Percentiles rank a stretch among this genome's conserved stretches.
These are phyloP conservation scores for Sipha maydis DNA, from an alignment of 2,888 invertebrate species.

Conservation along the genomic window DNA sequence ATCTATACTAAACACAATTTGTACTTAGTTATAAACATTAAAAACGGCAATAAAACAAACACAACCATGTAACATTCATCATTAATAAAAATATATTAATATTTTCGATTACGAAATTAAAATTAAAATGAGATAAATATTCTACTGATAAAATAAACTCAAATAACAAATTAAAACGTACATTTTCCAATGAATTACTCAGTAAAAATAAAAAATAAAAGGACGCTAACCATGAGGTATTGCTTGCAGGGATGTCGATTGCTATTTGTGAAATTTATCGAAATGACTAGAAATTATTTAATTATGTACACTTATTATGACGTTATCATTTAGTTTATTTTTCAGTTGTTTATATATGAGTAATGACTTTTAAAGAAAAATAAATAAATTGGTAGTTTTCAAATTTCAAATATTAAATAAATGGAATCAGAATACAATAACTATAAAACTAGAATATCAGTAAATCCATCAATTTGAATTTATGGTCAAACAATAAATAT, in stretches of 20 bases:
- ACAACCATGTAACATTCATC: no score
- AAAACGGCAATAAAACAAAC: no score
- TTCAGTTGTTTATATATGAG: neutral
- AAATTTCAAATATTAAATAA: neutral
- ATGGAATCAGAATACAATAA: neutral
- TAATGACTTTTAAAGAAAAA: neutral
- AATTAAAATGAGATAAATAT: no score
- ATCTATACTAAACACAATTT: no score
- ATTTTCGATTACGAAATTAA: no score
- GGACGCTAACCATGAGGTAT: neutral
- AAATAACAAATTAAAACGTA: no score
- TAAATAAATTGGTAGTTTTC: neutral
- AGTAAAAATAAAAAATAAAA: neutral
- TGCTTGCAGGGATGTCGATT: constrained; percentile 18
- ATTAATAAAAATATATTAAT: no score
- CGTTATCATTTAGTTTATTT: neutral
- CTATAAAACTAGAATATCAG: neutral
- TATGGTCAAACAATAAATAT: no score
- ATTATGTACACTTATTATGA: neutral
- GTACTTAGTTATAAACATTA: no score
- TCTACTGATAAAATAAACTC: no score
- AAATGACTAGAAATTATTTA: constrained; percentile 1
- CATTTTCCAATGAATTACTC: no score
- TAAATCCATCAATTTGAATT: no score
- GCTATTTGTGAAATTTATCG: constrained; percentile 26